These are phyloP conservation scores for Cephalopterus ornatus DNA, from an alignment of 2,113 vertebrate genomes.

Conservation along the genomic window DNA sequence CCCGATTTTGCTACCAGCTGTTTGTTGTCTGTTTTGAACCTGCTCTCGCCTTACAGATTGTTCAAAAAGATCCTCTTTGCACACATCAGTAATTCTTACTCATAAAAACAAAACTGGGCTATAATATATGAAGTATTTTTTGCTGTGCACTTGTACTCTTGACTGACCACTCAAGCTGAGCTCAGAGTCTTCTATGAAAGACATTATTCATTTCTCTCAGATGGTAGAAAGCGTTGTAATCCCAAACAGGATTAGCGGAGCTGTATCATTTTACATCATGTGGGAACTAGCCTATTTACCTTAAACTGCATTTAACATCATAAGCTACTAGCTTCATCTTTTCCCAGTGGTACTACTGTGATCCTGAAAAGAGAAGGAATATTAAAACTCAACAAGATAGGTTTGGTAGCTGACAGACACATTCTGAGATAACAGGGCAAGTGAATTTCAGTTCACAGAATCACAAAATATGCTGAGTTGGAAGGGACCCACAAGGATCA, in stretches of 20 bases:
- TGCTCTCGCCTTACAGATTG: neutral
- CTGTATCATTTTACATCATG: neutral
- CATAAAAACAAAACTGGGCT: neutral
- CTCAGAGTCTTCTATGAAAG: neutral
- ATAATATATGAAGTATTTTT: neutral
- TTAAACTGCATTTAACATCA: neutral
- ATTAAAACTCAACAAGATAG: neutral
- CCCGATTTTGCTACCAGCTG: accelerated
- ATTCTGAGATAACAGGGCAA: neutral
- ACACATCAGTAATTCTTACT: neutral
- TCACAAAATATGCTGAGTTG: neutral
- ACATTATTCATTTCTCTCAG: neutral
- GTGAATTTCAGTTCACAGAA: neutral
- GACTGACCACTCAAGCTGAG: neutral
- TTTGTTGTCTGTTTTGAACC: neutral
- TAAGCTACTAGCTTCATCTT: neutral
- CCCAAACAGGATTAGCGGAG: neutral
- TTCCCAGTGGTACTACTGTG: neutral
- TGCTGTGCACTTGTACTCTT: neutral
- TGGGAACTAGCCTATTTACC: neutral
- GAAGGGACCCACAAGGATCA: neutral
- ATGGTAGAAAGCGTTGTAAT: neutral
- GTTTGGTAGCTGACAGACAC: neutral
- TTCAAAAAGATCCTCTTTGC: neutral
- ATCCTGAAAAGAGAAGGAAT: neutral